Base-by-base conservation (phyloP, 2,113 vertebrate species). In the Strix uralensis region DNA sequence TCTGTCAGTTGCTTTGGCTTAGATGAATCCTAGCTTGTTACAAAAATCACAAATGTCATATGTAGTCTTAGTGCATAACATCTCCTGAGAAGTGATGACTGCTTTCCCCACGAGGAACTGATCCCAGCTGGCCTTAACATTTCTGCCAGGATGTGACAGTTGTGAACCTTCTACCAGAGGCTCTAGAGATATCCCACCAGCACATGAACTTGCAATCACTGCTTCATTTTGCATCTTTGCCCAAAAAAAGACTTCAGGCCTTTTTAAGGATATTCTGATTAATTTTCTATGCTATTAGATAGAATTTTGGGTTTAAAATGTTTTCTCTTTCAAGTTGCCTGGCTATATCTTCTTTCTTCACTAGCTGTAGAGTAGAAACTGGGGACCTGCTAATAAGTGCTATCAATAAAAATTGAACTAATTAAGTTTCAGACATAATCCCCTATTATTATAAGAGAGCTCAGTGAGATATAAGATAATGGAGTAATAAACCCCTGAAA, bases 341-440 rank as follows among this genome's bases (percentile, higher is more conserved):
- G 47, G 12, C 44, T 87, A 17, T 25, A 23, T 73, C 27, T 63
- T 91, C 42, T 88, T 91, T 79, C 90, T 73, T 78, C 47, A 40
- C 19, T 61, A 72, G 27, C 51, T 54, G 34, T 14, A 55, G 29
- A 38, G 13, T 36, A 82, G 81, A 84, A 94, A 90, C 46, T 49
- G 32, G 51, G 38, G 36, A 79, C 44, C 42, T 77, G 70, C 62
- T 83, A 86, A 34, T 70, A 84, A 93, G 27, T 61, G 40, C 65
- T 78, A 57, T 92, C 88, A 83, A 94, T 95, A 92, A 95, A 95
- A 97, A 94, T 47, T 81, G 88, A 91, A 72, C 91, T 96, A 94
- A 95, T 95, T 92, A 96, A 71, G 54, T 94, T 94, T 88, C 66
- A 86, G 62, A n/a, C 77, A 90, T 91, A 96, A 95, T 96, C 89